Conservation (phyloP, 37 sponge, comb jelly and placozoan species). For the Chondrosia reniformis region DNA sequence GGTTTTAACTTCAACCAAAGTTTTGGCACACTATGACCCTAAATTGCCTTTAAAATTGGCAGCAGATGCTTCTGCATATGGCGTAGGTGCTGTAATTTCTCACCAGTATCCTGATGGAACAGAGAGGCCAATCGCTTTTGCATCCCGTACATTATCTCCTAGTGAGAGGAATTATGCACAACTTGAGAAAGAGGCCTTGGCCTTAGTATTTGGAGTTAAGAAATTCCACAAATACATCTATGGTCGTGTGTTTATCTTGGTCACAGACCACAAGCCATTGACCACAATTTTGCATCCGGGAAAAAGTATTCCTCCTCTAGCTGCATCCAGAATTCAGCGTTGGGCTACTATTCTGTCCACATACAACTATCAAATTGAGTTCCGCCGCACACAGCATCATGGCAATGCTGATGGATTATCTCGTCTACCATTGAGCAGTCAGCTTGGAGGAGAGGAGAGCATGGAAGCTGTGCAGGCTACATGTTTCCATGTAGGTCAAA, state of each 20-base stretch:
- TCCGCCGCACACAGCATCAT: no score
- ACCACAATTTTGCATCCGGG: not conserved
- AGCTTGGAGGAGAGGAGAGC: not conserved
- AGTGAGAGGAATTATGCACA: slow-evolving; percentile 7
- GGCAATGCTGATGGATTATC: no score
- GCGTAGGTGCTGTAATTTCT: slow-evolving; percentile 22
- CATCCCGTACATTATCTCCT: not conserved
- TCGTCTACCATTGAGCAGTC: no score
- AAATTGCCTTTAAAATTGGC: not conserved
- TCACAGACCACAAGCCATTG: slow-evolving; percentile 4
- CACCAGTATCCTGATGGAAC: slow-evolving; percentile 13
- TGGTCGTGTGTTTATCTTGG: not conserved
- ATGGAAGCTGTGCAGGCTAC: not conserved
- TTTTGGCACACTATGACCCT: slow-evolving; percentile 16
- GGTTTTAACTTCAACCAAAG: not conserved
- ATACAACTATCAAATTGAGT: not conserved
- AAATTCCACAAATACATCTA: slow-evolving; percentile 18
- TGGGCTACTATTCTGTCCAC: not conserved
- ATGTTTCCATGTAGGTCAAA: not conserved
- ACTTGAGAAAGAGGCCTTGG: slow-evolving; percentile 15
- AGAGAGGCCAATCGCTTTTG: slow-evolving; percentile 4
- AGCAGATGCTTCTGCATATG: slow-evolving; percentile 18
- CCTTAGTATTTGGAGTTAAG: not conserved
- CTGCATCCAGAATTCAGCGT: slow-evolving; percentile 1
- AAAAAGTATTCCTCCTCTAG: not conserved